phyloP scores from a whole-genome alignment of 1,140 invertebrate genomes.

The Drosophila saltans region DNA sequence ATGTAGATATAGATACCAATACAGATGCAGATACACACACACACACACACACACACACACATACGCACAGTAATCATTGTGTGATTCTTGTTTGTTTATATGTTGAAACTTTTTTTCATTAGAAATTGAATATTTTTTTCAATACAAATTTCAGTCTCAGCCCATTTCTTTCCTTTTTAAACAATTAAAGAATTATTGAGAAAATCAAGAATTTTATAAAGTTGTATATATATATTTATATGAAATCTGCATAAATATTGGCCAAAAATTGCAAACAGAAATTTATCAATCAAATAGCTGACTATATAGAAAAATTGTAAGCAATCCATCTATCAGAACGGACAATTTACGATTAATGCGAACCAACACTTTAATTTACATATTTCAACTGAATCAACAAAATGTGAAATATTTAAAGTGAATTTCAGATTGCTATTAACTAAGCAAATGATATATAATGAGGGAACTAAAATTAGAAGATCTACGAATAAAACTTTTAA shows the following conservation, averaged over 20 bases:
- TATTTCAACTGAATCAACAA: no score
- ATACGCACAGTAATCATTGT: conserved; percentile 66
- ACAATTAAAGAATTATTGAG: conserved; percentile 3
- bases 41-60: conserved; percentile 28
- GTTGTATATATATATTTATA: background rate
- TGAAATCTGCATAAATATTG: background rate
- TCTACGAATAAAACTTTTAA: no score
- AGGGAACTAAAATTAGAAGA: no score
- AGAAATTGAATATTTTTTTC: conserved; percentile 43
- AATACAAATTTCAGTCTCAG: background rate
- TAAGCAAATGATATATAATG: no score
- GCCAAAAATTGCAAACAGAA: no score
- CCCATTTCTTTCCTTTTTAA: background rate
- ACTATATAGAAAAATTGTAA: no score
- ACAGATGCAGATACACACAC: conserved; percentile 42
- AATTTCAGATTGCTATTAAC: no score
- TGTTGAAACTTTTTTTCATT: conserved; percentile 58
- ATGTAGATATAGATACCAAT: conserved; percentile 49
- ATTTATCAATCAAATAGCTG: no score
- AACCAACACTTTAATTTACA: no score
- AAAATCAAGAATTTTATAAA: background rate
- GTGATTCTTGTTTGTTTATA: conserved; percentile 70
- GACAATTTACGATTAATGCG: no score
- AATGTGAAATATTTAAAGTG: no score
- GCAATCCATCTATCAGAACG: no score